phyloP scores from a whole-genome alignment of 2,797 vertebrate species.

The Jordanella pulchra region DNA sequence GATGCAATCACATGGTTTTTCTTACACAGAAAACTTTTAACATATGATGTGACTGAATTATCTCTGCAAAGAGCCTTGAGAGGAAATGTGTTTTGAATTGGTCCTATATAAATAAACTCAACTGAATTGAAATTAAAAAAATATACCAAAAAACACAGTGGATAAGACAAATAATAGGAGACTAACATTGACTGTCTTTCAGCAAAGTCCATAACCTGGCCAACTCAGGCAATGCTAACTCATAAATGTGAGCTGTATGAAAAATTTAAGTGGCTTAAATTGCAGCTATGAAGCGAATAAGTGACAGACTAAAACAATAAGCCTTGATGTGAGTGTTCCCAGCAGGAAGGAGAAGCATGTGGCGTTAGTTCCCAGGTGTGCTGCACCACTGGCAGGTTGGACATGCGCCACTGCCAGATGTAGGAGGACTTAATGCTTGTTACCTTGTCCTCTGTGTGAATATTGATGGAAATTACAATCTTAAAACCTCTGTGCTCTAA shows the following conservation, averaged over 20 bases:
- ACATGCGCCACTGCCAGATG: conserved; percentile 66
- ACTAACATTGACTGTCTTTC: conserved; percentile 69
- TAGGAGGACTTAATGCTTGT: conserved; percentile 65
- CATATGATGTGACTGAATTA: no score
- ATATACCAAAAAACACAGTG: conserved; percentile 28
- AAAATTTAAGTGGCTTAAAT: conserved; percentile 79
- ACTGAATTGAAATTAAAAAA: no score
- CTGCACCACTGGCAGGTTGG: conserved; percentile 46
- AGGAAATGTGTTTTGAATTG: no score
- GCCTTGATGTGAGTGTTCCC: conserved; percentile 56
- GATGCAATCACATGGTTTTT: no score
- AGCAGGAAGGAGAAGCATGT: conserved; percentile 28
- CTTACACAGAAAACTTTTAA: no score
- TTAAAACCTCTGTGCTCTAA: conserved; percentile 51
- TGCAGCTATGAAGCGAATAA: conserved; percentile 74
- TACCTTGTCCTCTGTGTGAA: conserved; percentile 67
- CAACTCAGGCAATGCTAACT: conserved; percentile 72
- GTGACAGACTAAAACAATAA: conserved; percentile 80
- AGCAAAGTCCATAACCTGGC: conserved; percentile 74
- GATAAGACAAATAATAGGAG: conserved; percentile 39
- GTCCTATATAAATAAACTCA: no score
- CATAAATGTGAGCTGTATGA: conserved; percentile 74
- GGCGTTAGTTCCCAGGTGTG: conserved; percentile 43
- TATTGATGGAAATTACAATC: conserved; percentile 65
- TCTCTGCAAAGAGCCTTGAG: no score